Percentiles rank a stretch among this genome's conserved stretches.
Evolutionary conservation across 2,113 vertebrate genomes (phyloP).

Genomic region (Mastomys coucha): DNA sequence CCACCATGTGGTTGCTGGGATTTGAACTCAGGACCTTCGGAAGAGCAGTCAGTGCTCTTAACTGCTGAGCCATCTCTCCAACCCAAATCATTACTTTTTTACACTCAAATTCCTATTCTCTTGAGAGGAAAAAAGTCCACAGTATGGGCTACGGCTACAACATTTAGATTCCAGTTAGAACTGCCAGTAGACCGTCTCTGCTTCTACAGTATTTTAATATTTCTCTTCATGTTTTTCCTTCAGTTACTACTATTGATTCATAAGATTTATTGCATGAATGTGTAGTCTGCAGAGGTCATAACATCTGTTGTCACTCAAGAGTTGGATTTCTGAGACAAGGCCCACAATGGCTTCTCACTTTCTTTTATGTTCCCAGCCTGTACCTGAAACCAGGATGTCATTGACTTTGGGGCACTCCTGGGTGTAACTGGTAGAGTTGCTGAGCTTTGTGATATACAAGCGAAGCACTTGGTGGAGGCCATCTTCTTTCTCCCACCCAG

Average conservation of each 20-base stretch:
- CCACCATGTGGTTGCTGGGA: no score
- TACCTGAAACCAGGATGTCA: background rate
- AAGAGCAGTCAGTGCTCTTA: no score
- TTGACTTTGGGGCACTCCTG: background rate
- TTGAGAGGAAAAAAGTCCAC: constrained; percentile 18
- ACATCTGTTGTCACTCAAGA: background rate
- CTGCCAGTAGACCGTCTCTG: background rate
- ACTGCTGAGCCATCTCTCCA: no score
- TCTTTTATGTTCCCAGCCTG: background rate
- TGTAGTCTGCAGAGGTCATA: background rate
- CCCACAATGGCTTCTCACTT: background rate
- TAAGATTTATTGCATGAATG: background rate
- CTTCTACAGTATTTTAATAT: background rate
- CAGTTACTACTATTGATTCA: background rate
- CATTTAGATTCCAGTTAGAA: background rate
- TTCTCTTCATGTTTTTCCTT: background rate
- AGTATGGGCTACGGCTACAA: background rate
- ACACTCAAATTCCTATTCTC: background rate
- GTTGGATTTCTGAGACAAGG: background rate
- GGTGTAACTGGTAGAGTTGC: background rate
- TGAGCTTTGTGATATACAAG: background rate
- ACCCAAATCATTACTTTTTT: constrained; percentile 39
- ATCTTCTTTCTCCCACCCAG: background rate
- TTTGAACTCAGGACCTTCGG: no score
- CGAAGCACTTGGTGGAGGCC: background rate